Percentiles rank a stretch among this genome's conserved stretches.
phyloP scores from a whole-genome alignment of 2,113 vertebrate species.

The Leiothrix lutea region DNA sequence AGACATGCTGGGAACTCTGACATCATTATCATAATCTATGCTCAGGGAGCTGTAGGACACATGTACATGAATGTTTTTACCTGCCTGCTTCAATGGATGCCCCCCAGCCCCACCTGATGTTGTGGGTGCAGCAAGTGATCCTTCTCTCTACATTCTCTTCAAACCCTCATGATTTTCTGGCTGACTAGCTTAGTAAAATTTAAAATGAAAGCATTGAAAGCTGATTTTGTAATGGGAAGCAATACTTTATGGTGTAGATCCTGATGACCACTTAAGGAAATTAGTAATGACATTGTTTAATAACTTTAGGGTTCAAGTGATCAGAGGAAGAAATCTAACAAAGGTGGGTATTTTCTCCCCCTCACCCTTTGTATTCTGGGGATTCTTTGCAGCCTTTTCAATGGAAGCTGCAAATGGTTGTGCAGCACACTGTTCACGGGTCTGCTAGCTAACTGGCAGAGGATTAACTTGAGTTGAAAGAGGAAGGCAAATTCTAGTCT shows the following conservation, averaged over 20 bases:
- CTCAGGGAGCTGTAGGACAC: background rate
- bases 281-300: background rate
- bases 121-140: background rate
- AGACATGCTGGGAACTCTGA: background rate
- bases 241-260: background rate
- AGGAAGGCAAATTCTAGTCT: background rate
- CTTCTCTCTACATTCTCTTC: background rate
- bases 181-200: background rate
- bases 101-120: rapidly evolving
- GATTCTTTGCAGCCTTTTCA: background rate
- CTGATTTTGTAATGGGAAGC: background rate
- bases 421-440: rapidly evolving
- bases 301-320: background rate
- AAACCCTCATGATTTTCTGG: background rate
- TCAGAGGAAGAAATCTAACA: background rate
- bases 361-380: rapidly evolving
- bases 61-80: background rate
- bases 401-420: background rate
- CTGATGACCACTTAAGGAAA: background rate
- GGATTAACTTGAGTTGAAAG: background rate
- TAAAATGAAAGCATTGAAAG: background rate
- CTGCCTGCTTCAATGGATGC: background rate
- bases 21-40: background rate
- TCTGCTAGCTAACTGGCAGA: background rate
- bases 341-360: background rate